Evolutionary conservation across 2,888 invertebrate species (phyloP), one percentile per base, ranked within the genome.

Genomic region (Mesorhabditis belari): DNA sequence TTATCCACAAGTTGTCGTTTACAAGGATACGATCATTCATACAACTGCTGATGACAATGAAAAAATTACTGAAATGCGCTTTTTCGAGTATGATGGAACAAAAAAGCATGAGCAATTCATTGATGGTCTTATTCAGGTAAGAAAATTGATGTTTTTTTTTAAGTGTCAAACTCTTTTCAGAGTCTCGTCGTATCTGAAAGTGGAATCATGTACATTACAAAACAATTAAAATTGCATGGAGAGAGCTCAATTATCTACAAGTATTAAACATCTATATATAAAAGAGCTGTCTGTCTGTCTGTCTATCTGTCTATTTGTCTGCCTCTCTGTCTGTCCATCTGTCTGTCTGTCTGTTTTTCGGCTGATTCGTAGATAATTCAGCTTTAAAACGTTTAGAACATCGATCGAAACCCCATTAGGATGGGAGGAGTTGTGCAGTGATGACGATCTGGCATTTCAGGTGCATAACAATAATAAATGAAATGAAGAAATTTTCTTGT

Each of bases 181-280:
- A 12, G 27, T 6, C 17, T 55, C 51, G 62, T 73, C 5, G 61
- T 74, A n/a, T 63, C 66, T 44, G 62, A 61, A 12, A 60, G 65
- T 5, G 79, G 79, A 26, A 73, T 76, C 27, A 66, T 79, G 17
- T 79, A 69, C 63, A 67, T 77, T 49, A 74, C 71, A 19, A 79
- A 79, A 61, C 74, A 74, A 64, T n/a, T n/a, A n/a, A n/a, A n/a
- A n/a, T 66, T 62, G 5, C 25, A 49, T 35, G 66, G 67, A 19
- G 49, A 29, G 23, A 67, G 70, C 28, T 54, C 51, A 29, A n/a
- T 51, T 21, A 60, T 60, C 17, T 55, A 51, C 29, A 50, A 27
- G 60, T 60, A 26, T 21, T 49, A n/a, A n/a, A n/a, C n/a, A n/a
- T n/a, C n/a, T n/a, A n/a, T n/a, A n/a, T n/a, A n/a, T n/a, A n/a